These are phyloP conservation scores for Chelmon rostratus DNA, from an alignment of 2,797 vertebrate genomes.

Conservation along the genomic window DNA sequence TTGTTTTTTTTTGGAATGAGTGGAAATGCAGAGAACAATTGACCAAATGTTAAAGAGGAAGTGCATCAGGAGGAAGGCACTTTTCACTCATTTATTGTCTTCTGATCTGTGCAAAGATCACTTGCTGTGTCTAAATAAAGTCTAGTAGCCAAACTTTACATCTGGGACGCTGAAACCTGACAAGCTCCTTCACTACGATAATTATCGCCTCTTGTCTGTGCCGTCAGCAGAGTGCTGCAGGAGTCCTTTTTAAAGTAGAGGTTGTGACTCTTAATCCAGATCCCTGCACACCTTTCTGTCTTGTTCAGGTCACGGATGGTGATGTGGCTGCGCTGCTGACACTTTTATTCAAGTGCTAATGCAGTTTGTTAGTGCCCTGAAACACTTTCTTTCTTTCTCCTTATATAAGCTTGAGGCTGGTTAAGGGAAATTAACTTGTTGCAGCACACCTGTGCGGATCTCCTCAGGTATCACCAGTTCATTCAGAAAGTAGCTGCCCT, in stretches of 20 bases:
- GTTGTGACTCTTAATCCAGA: not conserved
- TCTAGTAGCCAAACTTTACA: not conserved
- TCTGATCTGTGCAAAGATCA: too few relatives aligned
- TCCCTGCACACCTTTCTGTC: not conserved
- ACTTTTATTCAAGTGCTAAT: not conserved
- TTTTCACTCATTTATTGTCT: too few relatives aligned
- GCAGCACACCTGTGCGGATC: not conserved
- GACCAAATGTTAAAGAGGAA: not conserved
- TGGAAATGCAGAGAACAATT: not conserved
- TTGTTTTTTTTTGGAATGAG: not conserved
- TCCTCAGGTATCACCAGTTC: too few relatives aligned
- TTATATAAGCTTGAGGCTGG: not conserved
- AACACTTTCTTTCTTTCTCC: not conserved
- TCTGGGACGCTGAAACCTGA: not conserved
- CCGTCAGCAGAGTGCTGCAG: constrained; percentile 21
- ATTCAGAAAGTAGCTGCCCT: not conserved
- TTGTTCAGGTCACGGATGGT: not conserved
- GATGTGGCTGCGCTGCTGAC: not conserved
- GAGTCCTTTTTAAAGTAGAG: constrained; percentile 23
- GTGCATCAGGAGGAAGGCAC: not conserved
- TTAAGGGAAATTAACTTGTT: constrained; percentile 11
- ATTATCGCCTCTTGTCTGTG: not conserved
- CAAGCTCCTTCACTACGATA: not conserved
- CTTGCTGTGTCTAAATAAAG: not conserved
- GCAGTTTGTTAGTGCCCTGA: not conserved